These are phyloP conservation scores for Hylaeus anthracinus DNA, from an alignment of 1,140 invertebrate genomes.

Conservation along the genomic window DNA sequence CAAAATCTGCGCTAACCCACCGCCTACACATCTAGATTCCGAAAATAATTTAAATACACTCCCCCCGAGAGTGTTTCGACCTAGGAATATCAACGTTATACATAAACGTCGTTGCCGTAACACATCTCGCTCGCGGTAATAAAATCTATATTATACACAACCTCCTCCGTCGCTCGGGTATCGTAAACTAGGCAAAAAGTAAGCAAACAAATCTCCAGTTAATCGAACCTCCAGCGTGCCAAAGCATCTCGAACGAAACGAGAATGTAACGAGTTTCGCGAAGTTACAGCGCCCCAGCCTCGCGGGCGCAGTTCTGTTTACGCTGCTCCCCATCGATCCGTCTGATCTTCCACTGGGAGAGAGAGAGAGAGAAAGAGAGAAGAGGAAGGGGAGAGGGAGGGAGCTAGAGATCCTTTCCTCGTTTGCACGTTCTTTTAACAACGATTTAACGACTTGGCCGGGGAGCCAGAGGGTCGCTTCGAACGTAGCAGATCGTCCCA, in stretches of 20 bases:
- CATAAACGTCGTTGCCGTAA: too few relatives aligned
- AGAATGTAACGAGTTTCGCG: neutral
- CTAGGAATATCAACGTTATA: too few relatives aligned
- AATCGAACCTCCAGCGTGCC: neutral
- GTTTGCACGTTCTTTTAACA: slow-evolving; percentile 20
- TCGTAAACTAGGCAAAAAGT: neutral
- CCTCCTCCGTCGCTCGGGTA: too few relatives aligned
- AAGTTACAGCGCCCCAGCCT: neutral
- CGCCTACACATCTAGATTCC: too few relatives aligned
- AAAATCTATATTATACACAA: too few relatives aligned
- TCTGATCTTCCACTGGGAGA: neutral
- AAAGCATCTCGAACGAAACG: neutral
- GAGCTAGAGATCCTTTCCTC: neutral
- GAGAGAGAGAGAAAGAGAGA: neutral
- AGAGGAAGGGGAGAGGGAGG: too few relatives aligned
- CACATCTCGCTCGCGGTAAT: too few relatives aligned
- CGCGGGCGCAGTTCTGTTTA: neutral
- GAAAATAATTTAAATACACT: too few relatives aligned
- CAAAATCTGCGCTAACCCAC: too few relatives aligned
- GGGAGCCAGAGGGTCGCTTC: neutral
- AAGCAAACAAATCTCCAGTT: neutral
- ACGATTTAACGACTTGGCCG: neutral
- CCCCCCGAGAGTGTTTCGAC: too few relatives aligned
- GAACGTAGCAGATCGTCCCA: neutral
- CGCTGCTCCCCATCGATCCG: neutral